phyloP scores from a whole-genome alignment of 64 coral and sea anemone genomes.

The Anthopleura sola region DNA sequence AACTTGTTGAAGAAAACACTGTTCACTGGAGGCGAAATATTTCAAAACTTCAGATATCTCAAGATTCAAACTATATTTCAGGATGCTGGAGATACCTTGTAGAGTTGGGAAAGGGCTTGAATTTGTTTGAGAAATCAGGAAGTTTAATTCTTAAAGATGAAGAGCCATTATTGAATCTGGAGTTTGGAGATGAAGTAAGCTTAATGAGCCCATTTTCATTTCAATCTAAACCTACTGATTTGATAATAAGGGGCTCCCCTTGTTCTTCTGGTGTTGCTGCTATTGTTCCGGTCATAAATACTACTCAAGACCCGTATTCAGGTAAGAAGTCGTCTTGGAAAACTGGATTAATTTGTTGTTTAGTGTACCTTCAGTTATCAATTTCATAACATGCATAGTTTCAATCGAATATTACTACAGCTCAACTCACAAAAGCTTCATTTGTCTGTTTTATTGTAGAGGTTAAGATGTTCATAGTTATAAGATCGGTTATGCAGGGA shows the following conservation, averaged over 20 bases:
- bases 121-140: slow-evolving; percentile 54
- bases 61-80: neutral
- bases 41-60: slow-evolving; percentile 28
- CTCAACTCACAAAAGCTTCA: too few relatives aligned
- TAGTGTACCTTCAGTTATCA: too few relatives aligned
- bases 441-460: too few relatives aligned
- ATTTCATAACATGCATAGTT: too few relatives aligned
- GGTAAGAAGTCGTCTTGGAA: neutral
- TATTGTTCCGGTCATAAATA: slow-evolving; percentile 24
- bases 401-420: too few relatives aligned
- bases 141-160: slow-evolving; percentile 40
- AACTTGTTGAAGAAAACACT: slow-evolving; percentile 26
- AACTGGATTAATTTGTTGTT: neutral
- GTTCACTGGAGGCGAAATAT: slow-evolving; percentile 44
- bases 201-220: neutral
- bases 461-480: too few relatives aligned
- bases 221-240: neutral
- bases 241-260: slow-evolving; percentile 33
- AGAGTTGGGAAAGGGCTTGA: slow-evolving; percentile 35
- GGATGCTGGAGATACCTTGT: slow-evolving; percentile 19
- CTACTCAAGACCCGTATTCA: slow-evolving; percentile 12
- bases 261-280: slow-evolving; percentile 39
- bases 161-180: slow-evolving; percentile 42
- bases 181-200: slow-evolving; percentile 35
- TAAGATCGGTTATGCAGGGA: too few relatives aligned